A percentile compares a stretch with the other conserved stretches of the same genome.
phyloP scores from a whole-genome alignment of 2,888 invertebrate species.

The Athalia circularis region DNA sequence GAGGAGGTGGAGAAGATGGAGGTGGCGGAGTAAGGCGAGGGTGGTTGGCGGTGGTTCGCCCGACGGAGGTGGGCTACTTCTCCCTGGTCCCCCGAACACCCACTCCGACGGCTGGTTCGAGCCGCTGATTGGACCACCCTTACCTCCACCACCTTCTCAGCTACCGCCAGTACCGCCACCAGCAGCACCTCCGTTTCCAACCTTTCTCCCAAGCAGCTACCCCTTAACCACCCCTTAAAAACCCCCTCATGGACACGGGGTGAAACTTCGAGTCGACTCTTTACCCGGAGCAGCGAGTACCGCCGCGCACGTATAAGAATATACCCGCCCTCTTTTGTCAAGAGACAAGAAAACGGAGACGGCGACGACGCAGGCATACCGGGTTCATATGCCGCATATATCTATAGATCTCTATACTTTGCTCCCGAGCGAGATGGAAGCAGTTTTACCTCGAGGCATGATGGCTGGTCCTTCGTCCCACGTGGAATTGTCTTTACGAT shows the following conservation, averaged over 20 bases:
- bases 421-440: constrained; percentile 36
- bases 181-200: constrained; percentile 47
- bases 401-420: constrained; percentile 5
- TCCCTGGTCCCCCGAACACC: constrained; percentile 67
- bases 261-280: constrained; percentile 41
- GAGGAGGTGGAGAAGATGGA: constrained; percentile 37
- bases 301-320: constrained; percentile 46
- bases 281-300: constrained; percentile 32
- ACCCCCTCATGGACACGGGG: constrained; percentile 51
- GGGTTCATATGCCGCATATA: not conserved
- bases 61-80: constrained; percentile 61
- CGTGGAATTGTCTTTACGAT: constrained; percentile 27
- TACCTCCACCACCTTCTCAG: constrained; percentile 45
- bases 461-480: constrained; percentile 42
- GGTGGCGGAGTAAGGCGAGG: constrained; percentile 41
- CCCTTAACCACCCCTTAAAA: too few species aligned
- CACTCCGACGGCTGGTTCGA: constrained; percentile 47
- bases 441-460: constrained; percentile 39
- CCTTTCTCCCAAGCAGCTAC: constrained; percentile 52
- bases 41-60: constrained; percentile 55
- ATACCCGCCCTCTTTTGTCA: constrained; percentile 45
- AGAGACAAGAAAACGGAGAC: constrained; percentile 39
- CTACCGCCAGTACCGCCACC: constrained; percentile 14
- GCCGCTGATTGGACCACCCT: constrained; percentile 71
- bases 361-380: constrained; percentile 38